Evolutionary conservation across 2,797 vertebrate genomes (phyloP), one percentile per base, ranked within the genome.

Genomic region (Falco peregrinus): DNA sequence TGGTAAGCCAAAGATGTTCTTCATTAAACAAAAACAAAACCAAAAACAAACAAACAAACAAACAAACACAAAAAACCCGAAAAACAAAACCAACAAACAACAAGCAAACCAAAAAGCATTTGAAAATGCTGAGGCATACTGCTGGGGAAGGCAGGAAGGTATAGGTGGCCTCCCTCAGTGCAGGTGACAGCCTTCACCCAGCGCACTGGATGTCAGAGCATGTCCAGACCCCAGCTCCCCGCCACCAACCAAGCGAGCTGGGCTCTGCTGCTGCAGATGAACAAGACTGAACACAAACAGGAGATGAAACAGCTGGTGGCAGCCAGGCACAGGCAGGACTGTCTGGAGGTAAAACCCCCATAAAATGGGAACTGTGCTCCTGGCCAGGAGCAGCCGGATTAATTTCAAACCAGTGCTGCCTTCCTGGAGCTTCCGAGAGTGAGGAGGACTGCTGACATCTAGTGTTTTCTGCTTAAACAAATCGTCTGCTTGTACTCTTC

Each of bases 371-470:
- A 4, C 33, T 10, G 28, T 43, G 26, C 45, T 41, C 50, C 54
- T 1, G 11, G n/a, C 54, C 37, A 47, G 60, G 64, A 86, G 4
- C 35, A 50, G 43, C 24, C 0, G 0, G 31, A 16, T 50, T 53
- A 69, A 15, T 1, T 37, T 19, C 17, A 56, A 80, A 17, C 25
- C 11, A 60, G 65, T 8, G 21, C 29, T 48, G 14, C 25, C 13
- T 6, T 73, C 48, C 48, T 39, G 19, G n/a, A 83, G 17, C 19
- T 51, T n/a, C 1, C 2, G 65, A 47, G 61, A 71, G 53, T 0
- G 3, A 91, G 71, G 88, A 90, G 73, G 41, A 31, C 65, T 91
- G 87, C 91, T 96, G 96, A 95, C 80, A 88, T 70, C 85, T 93
- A 91, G 80, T 94, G 95, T 89, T 79, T 81, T 67, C 45, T 75